Evolutionary conservation across 2,888 invertebrate species (phyloP).

Genomic region (Exocentrus adspersus): DNA sequence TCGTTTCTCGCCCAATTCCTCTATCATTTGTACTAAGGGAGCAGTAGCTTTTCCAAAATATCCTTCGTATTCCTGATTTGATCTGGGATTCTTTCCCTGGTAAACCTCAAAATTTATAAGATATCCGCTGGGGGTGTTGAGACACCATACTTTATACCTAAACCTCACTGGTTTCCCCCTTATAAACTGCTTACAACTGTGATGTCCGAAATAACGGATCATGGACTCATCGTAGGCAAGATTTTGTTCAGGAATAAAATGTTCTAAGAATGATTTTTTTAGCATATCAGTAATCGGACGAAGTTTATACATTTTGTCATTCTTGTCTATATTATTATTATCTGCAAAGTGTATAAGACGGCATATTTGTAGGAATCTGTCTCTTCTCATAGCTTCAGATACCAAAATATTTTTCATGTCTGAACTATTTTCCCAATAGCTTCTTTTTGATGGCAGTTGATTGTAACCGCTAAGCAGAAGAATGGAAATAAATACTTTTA

Average conservation of each 20-base stretch:
- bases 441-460: slow-evolving; percentile 6
- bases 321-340: slow-evolving; percentile 6
- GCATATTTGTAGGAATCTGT: slow-evolving; percentile 23
- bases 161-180: background rate
- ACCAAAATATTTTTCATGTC: slow-evolving; percentile 10
- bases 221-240: slow-evolving; percentile 16
- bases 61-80: slow-evolving; percentile 26
- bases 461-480: slow-evolving; percentile 15
- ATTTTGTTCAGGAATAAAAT: background rate
- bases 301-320: slow-evolving; percentile 21
- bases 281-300: slow-evolving; percentile 17
- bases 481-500: slow-evolving; percentile 9
- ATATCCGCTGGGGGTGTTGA: slow-evolving; percentile 27
- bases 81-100: slow-evolving; percentile 39
- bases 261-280: slow-evolving; percentile 16
- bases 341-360: slow-evolving; percentile 24
- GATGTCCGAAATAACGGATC: slow-evolving; percentile 24
- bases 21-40: slow-evolving; percentile 34
- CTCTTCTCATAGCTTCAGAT: slow-evolving; percentile 17
- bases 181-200: slow-evolving; percentile 24
- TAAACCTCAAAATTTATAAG: slow-evolving; percentile 40
- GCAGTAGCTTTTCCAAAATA: slow-evolving; percentile 33
- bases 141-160: slow-evolving; percentile 1
- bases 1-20: slow-evolving; percentile 28
- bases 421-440: slow-evolving; percentile 10